Evolutionary conservation across 2,888 invertebrate species (phyloP).

Genomic region (Charanyca ferruginea): DNA sequence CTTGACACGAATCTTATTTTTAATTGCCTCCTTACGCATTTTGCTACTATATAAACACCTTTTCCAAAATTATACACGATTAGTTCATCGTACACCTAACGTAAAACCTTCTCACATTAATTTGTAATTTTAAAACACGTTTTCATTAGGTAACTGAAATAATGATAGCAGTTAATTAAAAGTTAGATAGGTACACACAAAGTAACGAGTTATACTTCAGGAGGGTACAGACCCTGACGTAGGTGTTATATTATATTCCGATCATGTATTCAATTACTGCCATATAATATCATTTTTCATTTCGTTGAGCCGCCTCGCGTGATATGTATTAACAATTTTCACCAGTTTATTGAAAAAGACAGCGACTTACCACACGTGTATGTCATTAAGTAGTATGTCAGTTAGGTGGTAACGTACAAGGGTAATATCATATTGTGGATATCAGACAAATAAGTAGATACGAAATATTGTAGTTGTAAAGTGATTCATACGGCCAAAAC

Average conservation of each 20-base stretch:
- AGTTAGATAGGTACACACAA: conserved; percentile 30
- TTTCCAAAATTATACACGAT: not conserved
- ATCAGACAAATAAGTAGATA: not conserved
- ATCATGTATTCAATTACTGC: conserved; percentile 75
- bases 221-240: conserved; percentile 6
- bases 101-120: conserved; percentile 5
- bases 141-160: conserved; percentile 33
- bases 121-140: conserved; percentile 22
- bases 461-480: not conserved
- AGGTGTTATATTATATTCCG: conserved; percentile 64
- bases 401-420: conserved; percentile 11
- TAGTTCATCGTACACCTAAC: not conserved
- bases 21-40: too few species aligned
- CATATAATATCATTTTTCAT: conserved; percentile 69
- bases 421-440: conserved; percentile 20
- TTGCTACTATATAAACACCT: too few species aligned
- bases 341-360: conserved; percentile 55
- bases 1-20: too few species aligned
- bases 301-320: conserved; percentile 57
- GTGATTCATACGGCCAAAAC: not conserved
- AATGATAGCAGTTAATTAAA: conserved; percentile 41
- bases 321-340: conserved; percentile 64
- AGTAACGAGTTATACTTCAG: conserved; percentile 24
- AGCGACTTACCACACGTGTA: conserved; percentile 36
- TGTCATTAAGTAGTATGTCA: too few species aligned